A percentile compares a stretch with the other conserved stretches of the same genome.
Evolutionary conservation across 2,888 invertebrate genomes (phyloP).

Genomic region (Zeuzera pyrina): DNA sequence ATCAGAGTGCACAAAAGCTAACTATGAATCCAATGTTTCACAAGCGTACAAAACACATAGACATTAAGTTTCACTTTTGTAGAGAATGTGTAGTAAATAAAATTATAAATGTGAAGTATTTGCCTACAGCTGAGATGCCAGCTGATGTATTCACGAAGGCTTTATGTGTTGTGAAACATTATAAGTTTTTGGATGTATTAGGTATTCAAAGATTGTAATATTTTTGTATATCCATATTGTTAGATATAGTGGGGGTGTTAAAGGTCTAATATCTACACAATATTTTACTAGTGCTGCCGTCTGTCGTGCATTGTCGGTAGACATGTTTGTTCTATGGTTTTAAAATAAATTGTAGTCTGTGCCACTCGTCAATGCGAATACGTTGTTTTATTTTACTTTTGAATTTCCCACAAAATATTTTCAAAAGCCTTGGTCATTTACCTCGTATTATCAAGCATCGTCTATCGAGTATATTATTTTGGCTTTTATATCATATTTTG

Average conservation of each 20-base stretch:
- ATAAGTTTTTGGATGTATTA: constrained; percentile 4
- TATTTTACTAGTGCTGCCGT: background rate
- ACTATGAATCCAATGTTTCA: constrained; percentile 3
- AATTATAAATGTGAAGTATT: constrained; percentile 8
- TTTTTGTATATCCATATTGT: constrained; percentile 5
- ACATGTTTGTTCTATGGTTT: too few species aligned
- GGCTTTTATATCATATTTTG: too few species aligned
- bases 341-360: too few species aligned
- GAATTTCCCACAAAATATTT: too few species aligned
- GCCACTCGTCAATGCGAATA: too few species aligned
- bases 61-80: constrained; percentile 4
- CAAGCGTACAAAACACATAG: constrained; percentile 4
- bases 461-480: too few species aligned
- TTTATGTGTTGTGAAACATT: too few species aligned
- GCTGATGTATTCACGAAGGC: constrained; percentile 10
- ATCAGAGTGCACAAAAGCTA: constrained; percentile 4
- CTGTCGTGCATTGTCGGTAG: too few species aligned
- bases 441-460: too few species aligned
- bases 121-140: constrained; percentile 11
- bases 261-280: background rate
- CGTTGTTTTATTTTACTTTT: too few species aligned
- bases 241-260: constrained; percentile 7
- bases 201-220: constrained; percentile 4
- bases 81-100: constrained; percentile 9
- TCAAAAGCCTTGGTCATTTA: too few species aligned